A percentile compares a stretch with the other conserved stretches of the same genome.
Evolutionary conservation across 2,113 vertebrate genomes (phyloP).

Genomic region (Ammospiza caudacuta): DNA sequence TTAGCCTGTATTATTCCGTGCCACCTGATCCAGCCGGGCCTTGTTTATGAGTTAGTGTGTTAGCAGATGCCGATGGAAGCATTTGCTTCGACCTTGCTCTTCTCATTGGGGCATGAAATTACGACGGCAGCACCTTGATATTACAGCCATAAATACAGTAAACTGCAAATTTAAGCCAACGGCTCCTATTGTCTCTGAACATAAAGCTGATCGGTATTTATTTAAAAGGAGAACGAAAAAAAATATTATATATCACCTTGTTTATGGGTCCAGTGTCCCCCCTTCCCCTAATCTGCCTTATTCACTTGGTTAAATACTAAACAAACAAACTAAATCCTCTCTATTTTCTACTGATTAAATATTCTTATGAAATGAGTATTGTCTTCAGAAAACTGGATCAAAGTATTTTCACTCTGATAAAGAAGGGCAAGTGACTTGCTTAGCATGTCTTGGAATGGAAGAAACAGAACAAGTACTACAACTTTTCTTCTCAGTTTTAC

Average conservation of each 20-base stretch:
- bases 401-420: constrained; percentile 40
- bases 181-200: constrained; percentile 99
- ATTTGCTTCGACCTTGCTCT: constrained; percentile 99
- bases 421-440: constrained; percentile 15
- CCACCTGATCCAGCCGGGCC: constrained; percentile 98
- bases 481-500: constrained; percentile 32
- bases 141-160: constrained; percentile 99
- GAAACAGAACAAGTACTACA: constrained; percentile 36
- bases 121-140: constrained; percentile 99
- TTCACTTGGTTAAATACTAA: constrained; percentile 80
- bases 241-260: constrained; percentile 99
- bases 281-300: constrained; percentile 77
- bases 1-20: constrained; percentile 99
- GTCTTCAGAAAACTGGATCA: constrained; percentile 65
- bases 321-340: constrained; percentile 74
- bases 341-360: constrained; percentile 72
- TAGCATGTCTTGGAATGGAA: neutral
- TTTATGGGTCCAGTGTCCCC: constrained; percentile 94
- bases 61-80: constrained; percentile 99
- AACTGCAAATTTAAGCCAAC: constrained; percentile 99
- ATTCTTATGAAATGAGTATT: constrained; percentile 54
- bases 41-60: constrained; percentile 99
- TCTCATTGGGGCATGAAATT: constrained; percentile 99
- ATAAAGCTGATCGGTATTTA: constrained; percentile 99
- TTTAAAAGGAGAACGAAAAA: constrained; percentile 98